A percentile compares a stretch with the other conserved stretches of the same genome.
Conservation (phyloP, 1,140 invertebrate genomes). For the Mesaphorura yosii region DNA sequence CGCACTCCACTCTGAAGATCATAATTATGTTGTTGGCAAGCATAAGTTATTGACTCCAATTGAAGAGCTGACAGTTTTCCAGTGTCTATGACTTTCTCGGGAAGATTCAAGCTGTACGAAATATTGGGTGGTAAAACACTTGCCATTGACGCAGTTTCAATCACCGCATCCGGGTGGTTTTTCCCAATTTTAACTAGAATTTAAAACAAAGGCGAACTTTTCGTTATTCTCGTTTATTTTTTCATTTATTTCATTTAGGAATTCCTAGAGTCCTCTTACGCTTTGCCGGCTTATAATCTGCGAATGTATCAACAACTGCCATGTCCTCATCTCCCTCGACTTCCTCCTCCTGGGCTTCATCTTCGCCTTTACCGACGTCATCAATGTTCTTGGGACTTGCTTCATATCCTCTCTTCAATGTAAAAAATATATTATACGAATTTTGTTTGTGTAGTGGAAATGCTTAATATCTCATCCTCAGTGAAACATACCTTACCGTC, state of each 20-base stretch:
- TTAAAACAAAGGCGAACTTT: constrained; percentile 7
- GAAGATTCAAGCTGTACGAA: constrained; percentile 75
- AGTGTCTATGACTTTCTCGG: constrained; percentile 68
- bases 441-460: no score
- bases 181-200: constrained; percentile 75
- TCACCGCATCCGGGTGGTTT: constrained; percentile 96
- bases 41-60: constrained; percentile 91
- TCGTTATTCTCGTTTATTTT: neutral
- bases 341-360: constrained; percentile 44
- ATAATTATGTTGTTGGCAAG: constrained; percentile 90
- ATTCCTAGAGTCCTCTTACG: constrained; percentile 43
- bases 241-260: neutral
- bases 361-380: no score
- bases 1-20: constrained; percentile 77
- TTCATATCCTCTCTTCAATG: no score
- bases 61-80: constrained; percentile 88
- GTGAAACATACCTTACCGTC: no score
- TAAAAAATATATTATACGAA: no score
- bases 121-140: constrained; percentile 93
- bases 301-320: constrained; percentile 96
- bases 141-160: constrained; percentile 94
- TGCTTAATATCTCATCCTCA: no score
- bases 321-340: constrained; percentile 83
- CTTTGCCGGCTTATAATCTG: constrained; percentile 95
- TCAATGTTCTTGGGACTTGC: no score